Percentiles rank a stretch among this genome's conserved stretches.
phyloP scores from a whole-genome alignment of 2,888 invertebrate genomes.

The Ecdyonurus torrentis region DNA sequence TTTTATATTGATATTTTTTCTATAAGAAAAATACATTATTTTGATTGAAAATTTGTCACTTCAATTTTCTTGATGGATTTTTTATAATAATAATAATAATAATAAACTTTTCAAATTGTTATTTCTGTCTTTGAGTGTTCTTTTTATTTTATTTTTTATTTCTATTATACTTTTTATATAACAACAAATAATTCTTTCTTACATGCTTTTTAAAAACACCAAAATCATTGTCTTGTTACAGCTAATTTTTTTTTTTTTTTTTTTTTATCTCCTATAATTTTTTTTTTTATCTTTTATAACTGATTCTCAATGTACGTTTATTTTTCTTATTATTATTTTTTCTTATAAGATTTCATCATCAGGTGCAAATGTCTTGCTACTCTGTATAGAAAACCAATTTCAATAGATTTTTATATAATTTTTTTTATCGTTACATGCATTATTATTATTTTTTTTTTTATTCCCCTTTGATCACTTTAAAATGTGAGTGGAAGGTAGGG shows the following conservation, averaged over 20 bases:
- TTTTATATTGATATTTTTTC: neutral
- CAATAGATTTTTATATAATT: neutral
- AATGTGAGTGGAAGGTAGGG: neutral
- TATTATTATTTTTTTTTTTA: neutral
- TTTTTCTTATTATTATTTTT: neutral
- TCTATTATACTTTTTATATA: too few relatives aligned
- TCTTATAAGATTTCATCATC: too few relatives aligned
- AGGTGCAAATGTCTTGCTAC: neutral
- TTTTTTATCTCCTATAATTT: too few relatives aligned
- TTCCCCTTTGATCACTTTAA: neutral
- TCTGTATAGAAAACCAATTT: neutral
- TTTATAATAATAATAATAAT: too few relatives aligned
- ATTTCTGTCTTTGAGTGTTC: too few relatives aligned
- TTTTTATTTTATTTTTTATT: too few relatives aligned
- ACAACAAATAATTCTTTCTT: too few relatives aligned
- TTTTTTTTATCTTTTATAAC: neutral
- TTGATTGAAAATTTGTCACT: too few relatives aligned
- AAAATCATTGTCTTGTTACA: neutral
- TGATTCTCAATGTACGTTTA: neutral
- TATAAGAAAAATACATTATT: too few relatives aligned
- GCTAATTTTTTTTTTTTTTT: neutral
- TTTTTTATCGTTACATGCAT: too few relatives aligned
- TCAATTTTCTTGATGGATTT: too few relatives aligned
- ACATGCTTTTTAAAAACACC: neutral
- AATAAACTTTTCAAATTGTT: too few relatives aligned